A percentile compares a stretch with the other conserved stretches of the same genome.
Evolutionary conservation across 30 jellyfish, hydroid and myxozoan species (phyloP).

Genomic region (Catostylus mosaicus): DNA sequence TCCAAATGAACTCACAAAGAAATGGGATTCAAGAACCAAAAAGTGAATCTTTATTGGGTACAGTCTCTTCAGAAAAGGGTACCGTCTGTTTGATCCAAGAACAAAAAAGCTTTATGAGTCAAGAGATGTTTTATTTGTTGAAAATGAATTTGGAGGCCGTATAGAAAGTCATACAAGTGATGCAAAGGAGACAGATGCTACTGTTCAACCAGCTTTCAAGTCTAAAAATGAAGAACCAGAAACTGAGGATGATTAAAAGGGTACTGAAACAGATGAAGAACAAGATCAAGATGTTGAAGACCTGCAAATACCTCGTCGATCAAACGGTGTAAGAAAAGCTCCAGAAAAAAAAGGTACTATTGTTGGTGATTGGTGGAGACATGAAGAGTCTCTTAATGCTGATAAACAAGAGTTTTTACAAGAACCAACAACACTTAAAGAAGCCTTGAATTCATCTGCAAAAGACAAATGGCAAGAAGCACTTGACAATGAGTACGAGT

Average conservation of each 20-base stretch:
- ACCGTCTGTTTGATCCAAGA: conserved; percentile 38
- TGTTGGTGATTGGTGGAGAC: conserved; percentile 10
- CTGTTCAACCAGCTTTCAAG: too few relatives aligned
- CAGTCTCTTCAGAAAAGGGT: conserved; percentile 40
- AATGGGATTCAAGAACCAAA: conserved; percentile 37
- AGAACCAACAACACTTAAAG: conserved; percentile 27
- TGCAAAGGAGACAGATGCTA: too few relatives aligned
- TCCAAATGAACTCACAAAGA: conserved; percentile 34
- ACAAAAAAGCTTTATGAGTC: conserved; percentile 21
- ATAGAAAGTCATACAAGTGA: too few relatives aligned
- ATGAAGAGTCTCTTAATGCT: conserved; percentile 19
- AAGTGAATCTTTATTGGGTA: conserved; percentile 37
- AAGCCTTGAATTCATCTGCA: conserved; percentile 31
- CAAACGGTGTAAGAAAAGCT: conserved; percentile 28
- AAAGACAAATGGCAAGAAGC: conserved; percentile 27
- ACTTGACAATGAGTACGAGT: conserved; percentile 24
- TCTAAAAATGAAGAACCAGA: too few relatives aligned
- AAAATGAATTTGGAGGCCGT: too few relatives aligned
- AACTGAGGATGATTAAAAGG: too few relatives aligned
- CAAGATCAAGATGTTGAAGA: too few relatives aligned
- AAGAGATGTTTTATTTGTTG: too few relatives aligned
- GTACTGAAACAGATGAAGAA: too few relatives aligned
- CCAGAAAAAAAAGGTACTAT: conserved; percentile 32
- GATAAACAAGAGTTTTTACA: conserved; percentile 11
- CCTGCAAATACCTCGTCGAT: conserved; percentile 18